These are phyloP conservation scores for Poliocrania exsul DNA, from an alignment of 2,797 vertebrate genomes.

Conservation along the genomic window DNA sequence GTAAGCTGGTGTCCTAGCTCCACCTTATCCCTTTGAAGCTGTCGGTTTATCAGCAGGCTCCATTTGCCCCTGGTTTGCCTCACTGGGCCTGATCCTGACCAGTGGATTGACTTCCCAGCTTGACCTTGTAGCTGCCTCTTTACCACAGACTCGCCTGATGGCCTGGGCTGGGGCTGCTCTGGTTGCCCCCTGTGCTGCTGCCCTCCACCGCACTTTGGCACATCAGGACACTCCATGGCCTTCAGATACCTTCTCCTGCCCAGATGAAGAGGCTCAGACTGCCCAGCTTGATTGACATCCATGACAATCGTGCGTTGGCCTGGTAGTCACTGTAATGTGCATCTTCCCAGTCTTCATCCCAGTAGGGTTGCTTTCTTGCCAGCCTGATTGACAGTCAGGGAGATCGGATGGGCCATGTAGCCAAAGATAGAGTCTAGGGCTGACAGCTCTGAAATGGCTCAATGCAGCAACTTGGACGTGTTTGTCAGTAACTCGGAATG, in stretches of 20 bases:
- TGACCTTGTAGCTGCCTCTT: accelerated
- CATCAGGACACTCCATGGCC: neutral
- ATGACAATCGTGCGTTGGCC: neutral
- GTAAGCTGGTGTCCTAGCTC: neutral
- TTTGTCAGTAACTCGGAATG: constrained; percentile 22
- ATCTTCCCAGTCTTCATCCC: neutral
- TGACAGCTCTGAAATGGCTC: constrained; percentile 51
- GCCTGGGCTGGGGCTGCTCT: neutral
- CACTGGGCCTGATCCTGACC: neutral
- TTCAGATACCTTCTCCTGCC: neutral
- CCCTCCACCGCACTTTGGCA: neutral
- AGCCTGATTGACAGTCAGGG: constrained; percentile 37
- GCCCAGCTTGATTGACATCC: neutral
- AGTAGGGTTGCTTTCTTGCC: neutral
- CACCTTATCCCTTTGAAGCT: neutral
- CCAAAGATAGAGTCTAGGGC: constrained; percentile 12
- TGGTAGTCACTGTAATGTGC: accelerated
- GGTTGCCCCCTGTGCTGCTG: neutral
- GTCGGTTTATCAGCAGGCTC: neutral
- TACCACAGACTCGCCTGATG: neutral
- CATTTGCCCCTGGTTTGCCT: neutral
- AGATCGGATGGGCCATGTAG: constrained; percentile 12
- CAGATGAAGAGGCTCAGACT: neutral
- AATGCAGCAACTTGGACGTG: neutral
- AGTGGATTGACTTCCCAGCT: neutral